These are phyloP conservation scores for Tenthredo scrophulariae DNA, from an alignment of 2,888 invertebrate genomes.

Conservation along the genomic window DNA sequence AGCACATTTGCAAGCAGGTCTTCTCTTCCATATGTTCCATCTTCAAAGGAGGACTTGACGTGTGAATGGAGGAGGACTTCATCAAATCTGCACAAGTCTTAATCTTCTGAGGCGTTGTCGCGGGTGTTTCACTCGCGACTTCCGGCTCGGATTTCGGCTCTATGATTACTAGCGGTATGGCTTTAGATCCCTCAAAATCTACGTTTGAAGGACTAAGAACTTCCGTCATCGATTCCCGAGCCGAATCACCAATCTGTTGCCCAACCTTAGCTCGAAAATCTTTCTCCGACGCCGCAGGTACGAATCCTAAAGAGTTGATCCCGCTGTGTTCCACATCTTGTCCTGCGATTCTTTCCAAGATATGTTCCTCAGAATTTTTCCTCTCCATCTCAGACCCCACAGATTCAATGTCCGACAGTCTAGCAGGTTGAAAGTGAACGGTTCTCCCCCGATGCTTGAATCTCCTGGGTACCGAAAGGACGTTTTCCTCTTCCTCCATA, in stretches of 20 bases:
- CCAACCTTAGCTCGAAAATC: slow-evolving; percentile 72
- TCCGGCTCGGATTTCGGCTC: slow-evolving; percentile 64
- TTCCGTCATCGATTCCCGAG: slow-evolving; percentile 44
- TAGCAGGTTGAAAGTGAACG: slow-evolving; percentile 74
- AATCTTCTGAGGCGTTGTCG: slow-evolving; percentile 51
- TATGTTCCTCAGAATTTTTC: slow-evolving; percentile 73
- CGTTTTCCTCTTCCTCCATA: slow-evolving; percentile 79
- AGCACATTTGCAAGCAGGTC: slow-evolving; percentile 73
- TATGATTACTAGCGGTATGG: slow-evolving; percentile 73
- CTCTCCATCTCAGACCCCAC: slow-evolving; percentile 77
- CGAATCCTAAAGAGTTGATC: slow-evolving; percentile 63
- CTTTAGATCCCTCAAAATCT: slow-evolving; percentile 67
- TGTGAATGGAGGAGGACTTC: slow-evolving; percentile 53
- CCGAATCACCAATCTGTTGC: slow-evolving; percentile 50
- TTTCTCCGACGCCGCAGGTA: slow-evolving; percentile 69
- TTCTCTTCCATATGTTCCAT: slow-evolving; percentile 74
- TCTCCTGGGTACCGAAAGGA: slow-evolving; percentile 73
- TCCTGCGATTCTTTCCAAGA: slow-evolving; percentile 57
- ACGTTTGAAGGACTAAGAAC: slow-evolving; percentile 59
- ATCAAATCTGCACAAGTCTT: slow-evolving; percentile 53
- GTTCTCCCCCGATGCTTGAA: slow-evolving; percentile 76
- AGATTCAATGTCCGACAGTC: slow-evolving; percentile 76
- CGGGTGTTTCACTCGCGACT: slow-evolving; percentile 57
- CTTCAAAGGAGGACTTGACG: slow-evolving; percentile 65
- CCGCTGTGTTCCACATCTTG: slow-evolving; percentile 58